Evolutionary conservation across 2,797 vertebrate genomes (phyloP).

Genomic region (Lepilemur ruficaudatus): DNA sequence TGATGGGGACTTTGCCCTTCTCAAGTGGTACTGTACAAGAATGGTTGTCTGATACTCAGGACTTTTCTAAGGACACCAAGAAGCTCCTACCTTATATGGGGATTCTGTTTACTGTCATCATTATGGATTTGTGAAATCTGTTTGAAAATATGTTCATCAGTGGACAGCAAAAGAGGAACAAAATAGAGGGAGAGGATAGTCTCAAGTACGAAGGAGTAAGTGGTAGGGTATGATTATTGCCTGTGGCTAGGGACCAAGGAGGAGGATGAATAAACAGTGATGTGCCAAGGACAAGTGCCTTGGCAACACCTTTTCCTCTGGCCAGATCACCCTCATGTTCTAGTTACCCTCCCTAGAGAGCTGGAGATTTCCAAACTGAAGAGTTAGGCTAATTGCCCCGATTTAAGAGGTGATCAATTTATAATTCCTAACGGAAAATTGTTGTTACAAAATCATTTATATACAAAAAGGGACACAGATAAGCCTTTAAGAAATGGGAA

Average conservation of each 20-base stretch:
- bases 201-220: neutral
- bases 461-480: slow-evolving; percentile 8
- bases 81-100: neutral
- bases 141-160: neutral
- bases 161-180: neutral
- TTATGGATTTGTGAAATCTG: neutral
- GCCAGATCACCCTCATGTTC: neutral
- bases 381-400: neutral
- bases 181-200: neutral
- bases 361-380: neutral
- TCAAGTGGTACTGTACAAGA: neutral
- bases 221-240: neutral
- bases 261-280: neutral
- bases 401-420: neutral
- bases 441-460: neutral
- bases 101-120: neutral
- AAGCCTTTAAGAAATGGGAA: neutral
- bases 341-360: neutral
- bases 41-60: neutral
- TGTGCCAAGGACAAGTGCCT: neutral
- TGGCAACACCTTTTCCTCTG: neutral
- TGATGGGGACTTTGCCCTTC: neutral
- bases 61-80: neutral
- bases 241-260: neutral
- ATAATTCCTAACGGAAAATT: neutral